These are phyloP conservation scores for Epizoanthus fatuus DNA, from an alignment of 92 coral and sea anemone genomes.

Conservation along the genomic window DNA sequence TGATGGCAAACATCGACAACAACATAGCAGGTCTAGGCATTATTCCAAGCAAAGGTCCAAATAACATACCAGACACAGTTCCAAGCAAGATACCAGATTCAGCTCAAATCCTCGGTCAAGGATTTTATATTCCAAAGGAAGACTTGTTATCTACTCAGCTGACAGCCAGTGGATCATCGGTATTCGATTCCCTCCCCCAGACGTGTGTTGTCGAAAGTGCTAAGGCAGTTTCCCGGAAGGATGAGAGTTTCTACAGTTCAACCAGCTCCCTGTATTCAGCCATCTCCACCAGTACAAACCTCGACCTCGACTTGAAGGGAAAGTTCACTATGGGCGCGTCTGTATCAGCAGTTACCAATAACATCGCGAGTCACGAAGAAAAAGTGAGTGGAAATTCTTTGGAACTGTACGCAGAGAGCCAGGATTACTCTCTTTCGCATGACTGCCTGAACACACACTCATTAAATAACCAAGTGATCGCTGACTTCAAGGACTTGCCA, in stretches of 20 bases:
- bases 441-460: conserved; percentile 10
- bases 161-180: conserved; percentile 54
- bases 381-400: conserved; percentile 3
- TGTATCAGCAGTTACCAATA: neutral
- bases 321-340: conserved; percentile 28
- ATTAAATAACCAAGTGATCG: conserved; percentile 9
- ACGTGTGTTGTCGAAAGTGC: neutral
- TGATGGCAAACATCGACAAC: no score
- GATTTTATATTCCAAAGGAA: conserved; percentile 58
- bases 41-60: no score
- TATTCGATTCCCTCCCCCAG: conserved; percentile 12
- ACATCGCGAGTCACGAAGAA: neutral
- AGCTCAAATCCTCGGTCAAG: conserved; percentile 46
- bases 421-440: neutral
- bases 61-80: no score
- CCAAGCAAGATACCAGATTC: no score
- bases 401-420: neutral
- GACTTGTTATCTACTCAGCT: conserved; percentile 60
- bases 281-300: conserved; percentile 9
- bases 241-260: neutral
- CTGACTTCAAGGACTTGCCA: conserved; percentile 21
- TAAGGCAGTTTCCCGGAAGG: neutral
- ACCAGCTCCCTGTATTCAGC: neutral
- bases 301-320: neutral
- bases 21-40: no score